These are phyloP conservation scores for Chloroceryle amazona DNA, from an alignment of 2,797 vertebrate genomes.

Conservation along the genomic window DNA sequence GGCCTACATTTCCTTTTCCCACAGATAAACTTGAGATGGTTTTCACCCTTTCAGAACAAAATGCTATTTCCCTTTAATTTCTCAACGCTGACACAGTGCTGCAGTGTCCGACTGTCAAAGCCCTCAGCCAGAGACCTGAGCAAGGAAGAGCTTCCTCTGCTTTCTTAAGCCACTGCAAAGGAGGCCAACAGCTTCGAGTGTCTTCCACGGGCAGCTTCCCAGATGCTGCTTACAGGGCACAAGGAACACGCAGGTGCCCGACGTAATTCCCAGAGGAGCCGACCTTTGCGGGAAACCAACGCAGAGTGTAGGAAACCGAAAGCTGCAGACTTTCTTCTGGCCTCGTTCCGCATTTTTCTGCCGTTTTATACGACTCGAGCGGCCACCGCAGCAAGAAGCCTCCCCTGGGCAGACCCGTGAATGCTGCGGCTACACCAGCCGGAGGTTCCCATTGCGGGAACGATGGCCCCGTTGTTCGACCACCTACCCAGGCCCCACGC, in stretches of 20 bases:
- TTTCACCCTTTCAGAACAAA: background rate
- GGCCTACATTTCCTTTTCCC: background rate
- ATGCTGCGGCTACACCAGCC: background rate
- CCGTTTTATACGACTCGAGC: accelerated
- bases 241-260: accelerated
- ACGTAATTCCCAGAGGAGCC: accelerated
- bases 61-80: background rate
- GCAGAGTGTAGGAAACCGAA: accelerated
- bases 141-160: background rate
- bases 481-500: background rate
- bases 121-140: background rate
- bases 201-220: background rate
- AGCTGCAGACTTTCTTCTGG: accelerated
- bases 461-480: accelerated
- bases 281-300: background rate
- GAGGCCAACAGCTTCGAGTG: background rate
- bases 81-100: accelerated
- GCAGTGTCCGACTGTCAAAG: background rate
- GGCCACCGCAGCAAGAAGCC: accelerated
- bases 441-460: accelerated
- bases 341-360: accelerated
- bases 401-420: background rate
- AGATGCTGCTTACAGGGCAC: accelerated
- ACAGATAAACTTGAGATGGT: background rate
- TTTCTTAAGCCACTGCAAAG: accelerated